Evolutionary conservation across 2,113 vertebrate species (phyloP).

Genomic region (Probosciger aterrimus): DNA sequence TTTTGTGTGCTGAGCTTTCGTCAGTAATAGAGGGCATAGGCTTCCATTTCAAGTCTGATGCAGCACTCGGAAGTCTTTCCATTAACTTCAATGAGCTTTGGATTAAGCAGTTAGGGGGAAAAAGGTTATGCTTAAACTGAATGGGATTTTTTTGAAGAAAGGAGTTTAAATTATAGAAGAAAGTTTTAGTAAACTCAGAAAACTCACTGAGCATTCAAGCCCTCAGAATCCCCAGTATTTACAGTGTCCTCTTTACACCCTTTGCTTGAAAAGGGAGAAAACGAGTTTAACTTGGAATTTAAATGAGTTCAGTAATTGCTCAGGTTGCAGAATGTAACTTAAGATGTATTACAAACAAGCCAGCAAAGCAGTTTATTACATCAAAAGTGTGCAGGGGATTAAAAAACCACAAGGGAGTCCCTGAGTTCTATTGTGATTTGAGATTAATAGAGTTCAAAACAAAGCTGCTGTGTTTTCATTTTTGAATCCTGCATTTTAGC

Average conservation of each 20-base stretch:
- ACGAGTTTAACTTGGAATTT: constrained; percentile 40
- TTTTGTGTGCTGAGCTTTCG: neutral
- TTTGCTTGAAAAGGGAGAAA: neutral
- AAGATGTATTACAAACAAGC: constrained; percentile 19
- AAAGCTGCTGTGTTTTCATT: neutral
- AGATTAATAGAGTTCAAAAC: constrained; percentile 26
- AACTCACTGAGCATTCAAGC: neutral
- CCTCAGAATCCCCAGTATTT: neutral
- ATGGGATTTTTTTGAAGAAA: neutral
- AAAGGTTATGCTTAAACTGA: neutral
- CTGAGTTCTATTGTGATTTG: neutral
- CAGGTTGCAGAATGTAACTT: neutral
- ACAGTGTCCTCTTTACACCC: neutral
- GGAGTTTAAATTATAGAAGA: neutral
- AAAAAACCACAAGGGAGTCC: constrained; percentile 8
- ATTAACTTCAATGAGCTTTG: neutral
- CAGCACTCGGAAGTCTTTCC: neutral
- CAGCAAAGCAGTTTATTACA: constrained; percentile 9
- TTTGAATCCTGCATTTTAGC: neutral
- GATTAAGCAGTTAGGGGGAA: neutral
- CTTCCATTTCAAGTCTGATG: constrained; percentile 6
- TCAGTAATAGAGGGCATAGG: constrained; percentile 29
- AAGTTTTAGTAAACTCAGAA: neutral
- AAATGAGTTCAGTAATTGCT: constrained; percentile 30
- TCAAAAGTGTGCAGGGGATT: neutral